Base-by-base conservation (phyloP, 2,113 vertebrate species). In the Tursiops truncatus region DNA sequence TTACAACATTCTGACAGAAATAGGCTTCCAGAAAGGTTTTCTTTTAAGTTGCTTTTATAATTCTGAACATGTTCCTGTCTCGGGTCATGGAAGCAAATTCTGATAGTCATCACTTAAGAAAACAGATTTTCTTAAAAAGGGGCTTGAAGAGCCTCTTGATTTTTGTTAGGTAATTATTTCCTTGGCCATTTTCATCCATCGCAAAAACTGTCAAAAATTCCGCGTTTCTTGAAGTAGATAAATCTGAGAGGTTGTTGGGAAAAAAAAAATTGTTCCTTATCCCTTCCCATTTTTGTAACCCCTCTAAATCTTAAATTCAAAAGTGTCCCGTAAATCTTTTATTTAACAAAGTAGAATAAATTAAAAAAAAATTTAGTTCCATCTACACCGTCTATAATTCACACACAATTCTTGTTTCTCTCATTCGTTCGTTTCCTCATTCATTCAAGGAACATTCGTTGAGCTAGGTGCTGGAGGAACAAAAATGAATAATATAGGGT, bases 81-180 rank as follows among this genome's bases (percentile, higher is more conserved):
- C 18, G 1, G 76, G n/a, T 79, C n/a, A 7, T 68, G 91, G 96
- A 98, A 98, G 97, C 77, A 96, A 96, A 97, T 98, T 98, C 96
- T 98, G 98, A 96, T 98, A 97, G 88, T 98, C 97, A 97, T 98
- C 97, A 97, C 96, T 97, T 95, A 98, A 97, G 97, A 98, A 98
- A 96, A 88, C 65, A 97, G 92, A 96, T 50, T 73, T 93, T 95
- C 60, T 41, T 71, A 13, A 80, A 90, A 60, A 6, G 87, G 65
- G 79, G 31, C 44, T 82, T 97, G 65, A 89, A 96, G 95, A 87
- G 93, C 68, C 82, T 96, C 88, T 97, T 97, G 85, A 79, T 97
- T 97, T 98, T 98, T 95, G 53, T 97, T 97, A 97, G 94, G 91
- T 92, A 77, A 86, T 95, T 76, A 93, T 97, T 96, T 76, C 53